Evolutionary conservation across 2,113 vertebrate species (phyloP).

Genomic region (Todiramphus saurophagus): DNA sequence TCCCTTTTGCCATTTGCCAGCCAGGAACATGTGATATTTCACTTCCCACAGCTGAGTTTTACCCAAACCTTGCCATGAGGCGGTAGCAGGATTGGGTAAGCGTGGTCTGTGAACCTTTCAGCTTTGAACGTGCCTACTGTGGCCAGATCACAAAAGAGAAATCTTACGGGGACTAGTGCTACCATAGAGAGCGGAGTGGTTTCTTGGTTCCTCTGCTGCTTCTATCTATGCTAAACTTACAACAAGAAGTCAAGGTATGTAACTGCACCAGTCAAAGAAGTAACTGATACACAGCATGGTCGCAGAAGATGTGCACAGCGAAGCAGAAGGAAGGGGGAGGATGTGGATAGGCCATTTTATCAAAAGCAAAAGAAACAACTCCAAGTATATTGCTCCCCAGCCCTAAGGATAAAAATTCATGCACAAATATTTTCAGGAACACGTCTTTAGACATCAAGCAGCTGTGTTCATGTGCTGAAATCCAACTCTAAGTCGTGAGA

Average conservation of each 20-base stretch:
- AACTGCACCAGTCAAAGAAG: neutral
- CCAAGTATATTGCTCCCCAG: neutral
- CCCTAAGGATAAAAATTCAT: neutral
- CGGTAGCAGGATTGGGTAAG: neutral
- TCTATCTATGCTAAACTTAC: neutral
- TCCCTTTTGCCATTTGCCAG: neutral
- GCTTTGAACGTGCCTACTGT: neutral
- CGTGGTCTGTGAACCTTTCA: neutral
- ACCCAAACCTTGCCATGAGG: neutral
- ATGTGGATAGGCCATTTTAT: neutral
- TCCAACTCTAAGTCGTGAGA: neutral
- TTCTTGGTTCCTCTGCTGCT: neutral
- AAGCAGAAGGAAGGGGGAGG: neutral
- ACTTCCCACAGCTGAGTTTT: neutral
- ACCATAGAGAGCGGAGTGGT: neutral
- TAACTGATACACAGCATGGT: neutral
- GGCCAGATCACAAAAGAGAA: neutral
- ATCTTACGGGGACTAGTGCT: neutral
- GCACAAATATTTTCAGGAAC: neutral
- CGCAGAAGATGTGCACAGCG: neutral
- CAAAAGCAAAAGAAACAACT: neutral
- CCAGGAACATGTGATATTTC: neutral
- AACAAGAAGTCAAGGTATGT: neutral
- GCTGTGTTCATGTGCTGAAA: neutral
- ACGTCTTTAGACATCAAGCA: neutral